Evolutionary conservation across 2,888 invertebrate species (phyloP), one percentile per base, ranked within the genome.

Genomic region (Anodontia alba): DNA sequence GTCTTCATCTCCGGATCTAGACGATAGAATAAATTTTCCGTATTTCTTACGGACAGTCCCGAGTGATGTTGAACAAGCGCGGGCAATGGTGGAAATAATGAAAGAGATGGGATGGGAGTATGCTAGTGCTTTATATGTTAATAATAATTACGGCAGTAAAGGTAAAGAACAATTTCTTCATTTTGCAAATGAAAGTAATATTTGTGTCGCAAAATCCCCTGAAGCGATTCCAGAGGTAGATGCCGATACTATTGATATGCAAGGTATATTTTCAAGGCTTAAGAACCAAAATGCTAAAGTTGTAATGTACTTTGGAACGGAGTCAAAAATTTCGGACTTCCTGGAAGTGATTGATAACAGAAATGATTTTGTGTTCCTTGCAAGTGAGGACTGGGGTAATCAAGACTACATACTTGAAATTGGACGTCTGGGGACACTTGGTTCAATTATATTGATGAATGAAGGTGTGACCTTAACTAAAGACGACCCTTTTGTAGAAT

Each of bases 1-100:
- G 1, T 87, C 93, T 7, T 90, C 92, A 29, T 90, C 92, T 7
- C 88, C 90, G 0, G 91, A 91, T 78, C 81, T 93, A 15, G 91
- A 89, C 70, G 90, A 93, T 74, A 85, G 87, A 51, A 83, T 88
- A 10, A 88, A 89, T 62, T 93, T 88, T 76, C 93, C 93, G 0
- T 91, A 89, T 73, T 93, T 93, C 74, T 78, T 92, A 20, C 83
- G 92, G n/a, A 92, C 92, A 10, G 92, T 93, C 20, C 92, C 92
- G 10, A 91, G 92, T 83, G 93, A 93, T 78, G 87, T 87, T 7
- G 87, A 89, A 38, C 93, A 93, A 74, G 92, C 91, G 2, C 70
- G 82, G 29, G 91, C 90, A 0, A 90, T 92, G 84, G 78, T 91
- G 1, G 83, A 86, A 17, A 87, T 93, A 17, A 76, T 93, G 1